phyloP scores from a whole-genome alignment of 1,140 invertebrate species.

The Listronotus oregonensis region DNA sequence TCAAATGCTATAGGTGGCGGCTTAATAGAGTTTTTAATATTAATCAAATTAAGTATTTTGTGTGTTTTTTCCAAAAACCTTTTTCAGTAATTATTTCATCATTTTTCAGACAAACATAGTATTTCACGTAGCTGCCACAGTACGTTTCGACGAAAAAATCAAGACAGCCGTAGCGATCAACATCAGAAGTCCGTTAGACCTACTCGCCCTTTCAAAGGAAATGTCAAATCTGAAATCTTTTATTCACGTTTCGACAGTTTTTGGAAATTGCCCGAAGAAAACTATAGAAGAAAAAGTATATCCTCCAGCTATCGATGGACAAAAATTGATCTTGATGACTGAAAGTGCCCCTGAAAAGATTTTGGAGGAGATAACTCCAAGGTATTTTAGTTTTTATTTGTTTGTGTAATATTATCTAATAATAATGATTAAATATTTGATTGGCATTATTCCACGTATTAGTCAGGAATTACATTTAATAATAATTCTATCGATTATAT shows the following conservation, averaged over 20 bases:
- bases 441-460: no score
- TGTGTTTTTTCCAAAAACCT: no score
- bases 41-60: no score
- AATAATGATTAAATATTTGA: no score
- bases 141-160: slow-evolving; percentile 86
- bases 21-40: no score
- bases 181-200: slow-evolving; percentile 57
- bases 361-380: slow-evolving; percentile 70
- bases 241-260: slow-evolving; percentile 78
- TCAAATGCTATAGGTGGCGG: no score
- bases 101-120: slow-evolving; percentile 68
- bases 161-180: slow-evolving; percentile 67
- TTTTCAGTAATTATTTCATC: not conserved
- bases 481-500: no score
- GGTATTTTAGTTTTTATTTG: slow-evolving; percentile 58
- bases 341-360: slow-evolving; percentile 64
- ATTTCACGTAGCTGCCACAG: slow-evolving; percentile 87
- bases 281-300: slow-evolving; percentile 77
- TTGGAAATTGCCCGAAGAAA: slow-evolving; percentile 68
- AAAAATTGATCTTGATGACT: slow-evolving; percentile 67
- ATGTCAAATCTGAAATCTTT: slow-evolving; percentile 65
- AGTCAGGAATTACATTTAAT: no score
- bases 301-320: slow-evolving; percentile 68
- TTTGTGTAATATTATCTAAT: slow-evolving; percentile 9
- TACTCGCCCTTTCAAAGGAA: slow-evolving; percentile 57